A percentile compares a stretch with the other conserved stretches of the same genome.
phyloP scores from a whole-genome alignment of 2,888 invertebrate species.

The Stenodera caucasica region DNA sequence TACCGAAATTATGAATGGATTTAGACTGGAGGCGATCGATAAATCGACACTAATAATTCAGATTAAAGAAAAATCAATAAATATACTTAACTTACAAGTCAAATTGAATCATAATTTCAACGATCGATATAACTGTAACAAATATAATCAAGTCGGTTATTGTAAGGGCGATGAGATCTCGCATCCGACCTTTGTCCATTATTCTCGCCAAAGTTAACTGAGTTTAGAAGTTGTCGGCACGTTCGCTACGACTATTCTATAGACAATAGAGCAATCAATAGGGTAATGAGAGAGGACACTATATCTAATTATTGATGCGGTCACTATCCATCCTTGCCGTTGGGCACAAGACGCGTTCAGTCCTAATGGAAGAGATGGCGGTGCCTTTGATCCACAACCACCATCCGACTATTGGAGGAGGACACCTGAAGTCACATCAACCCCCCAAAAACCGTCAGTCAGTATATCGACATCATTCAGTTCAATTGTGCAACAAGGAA shows the following conservation, averaged over 20 bases:
- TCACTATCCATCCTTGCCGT: slow-evolving; percentile 45
- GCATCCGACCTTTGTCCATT: slow-evolving; percentile 52
- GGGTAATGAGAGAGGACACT: slow-evolving; percentile 59
- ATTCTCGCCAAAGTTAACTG: slow-evolving; percentile 50
- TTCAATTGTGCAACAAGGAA: no score
- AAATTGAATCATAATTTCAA: no score
- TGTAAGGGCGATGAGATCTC: slow-evolving; percentile 34
- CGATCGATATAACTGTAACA: slow-evolving; percentile 12
- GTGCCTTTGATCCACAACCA: slow-evolving; percentile 23
- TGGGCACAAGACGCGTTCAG: slow-evolving; percentile 25
- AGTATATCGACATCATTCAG: slow-evolving; percentile 36
- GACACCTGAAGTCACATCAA: slow-evolving; percentile 12
- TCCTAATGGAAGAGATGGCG: slow-evolving; percentile 25
- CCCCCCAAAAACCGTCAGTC: slow-evolving; percentile 17
- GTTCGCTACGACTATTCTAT: slow-evolving; percentile 41
- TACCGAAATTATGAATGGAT: slow-evolving; percentile 21
- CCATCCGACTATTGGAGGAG: no score
- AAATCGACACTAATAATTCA: no score
- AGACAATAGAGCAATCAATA: slow-evolving; percentile 60
- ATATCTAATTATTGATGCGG: slow-evolving; percentile 56
- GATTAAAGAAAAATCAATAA: no score
- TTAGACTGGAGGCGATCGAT: slow-evolving; percentile 6
- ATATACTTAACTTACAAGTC: no score
- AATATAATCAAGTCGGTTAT: slow-evolving; percentile 40
- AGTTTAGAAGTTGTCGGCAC: slow-evolving; percentile 52